Conservation (phyloP, 2,888 invertebrate genomes). For the Drosophila kanekoi region DNA sequence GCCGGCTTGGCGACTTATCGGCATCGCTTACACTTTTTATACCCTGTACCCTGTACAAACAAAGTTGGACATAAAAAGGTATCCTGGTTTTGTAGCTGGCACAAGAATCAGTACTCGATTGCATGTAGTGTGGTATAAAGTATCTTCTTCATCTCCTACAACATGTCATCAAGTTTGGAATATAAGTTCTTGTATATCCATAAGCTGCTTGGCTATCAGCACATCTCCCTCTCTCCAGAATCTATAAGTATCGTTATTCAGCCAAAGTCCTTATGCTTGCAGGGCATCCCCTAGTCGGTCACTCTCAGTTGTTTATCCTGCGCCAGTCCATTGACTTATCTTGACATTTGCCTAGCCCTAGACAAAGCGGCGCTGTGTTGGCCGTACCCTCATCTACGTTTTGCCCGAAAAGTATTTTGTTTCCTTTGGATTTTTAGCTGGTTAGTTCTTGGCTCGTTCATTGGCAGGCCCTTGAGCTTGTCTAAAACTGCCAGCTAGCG, state of each 20-base stretch:
- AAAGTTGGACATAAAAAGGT: neutral
- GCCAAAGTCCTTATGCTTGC: neutral
- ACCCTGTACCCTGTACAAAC: neutral
- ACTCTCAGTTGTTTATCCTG: neutral
- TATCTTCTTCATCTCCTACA: too few relatives aligned
- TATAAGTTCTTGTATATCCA: too few relatives aligned
- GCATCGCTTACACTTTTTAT: slow-evolving; percentile 6
- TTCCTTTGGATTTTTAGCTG: slow-evolving; percentile 3
- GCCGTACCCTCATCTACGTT: slow-evolving; percentile 8
- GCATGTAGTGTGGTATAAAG: too few relatives aligned
- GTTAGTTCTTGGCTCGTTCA: slow-evolving; percentile 28
- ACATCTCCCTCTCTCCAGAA: too few relatives aligned
- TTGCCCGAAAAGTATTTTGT: slow-evolving; percentile 25
- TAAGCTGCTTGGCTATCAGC: too few relatives aligned
- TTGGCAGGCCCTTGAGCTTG: slow-evolving; percentile 39
- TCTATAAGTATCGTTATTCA: too few relatives aligned
- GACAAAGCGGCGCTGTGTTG: slow-evolving; percentile 67
- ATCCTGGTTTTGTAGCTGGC: neutral
- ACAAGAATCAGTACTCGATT: too few relatives aligned
- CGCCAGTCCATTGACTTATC: slow-evolving; percentile 58
- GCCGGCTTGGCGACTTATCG: slow-evolving; percentile 24
- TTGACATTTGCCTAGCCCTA: slow-evolving; percentile 42
- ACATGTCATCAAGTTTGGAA: too few relatives aligned
- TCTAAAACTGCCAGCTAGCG: slow-evolving; percentile 42
- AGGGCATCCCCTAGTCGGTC: neutral